Evolutionary conservation across 2,797 vertebrate species (phyloP).

Genomic region (Natrix natrix): DNA sequence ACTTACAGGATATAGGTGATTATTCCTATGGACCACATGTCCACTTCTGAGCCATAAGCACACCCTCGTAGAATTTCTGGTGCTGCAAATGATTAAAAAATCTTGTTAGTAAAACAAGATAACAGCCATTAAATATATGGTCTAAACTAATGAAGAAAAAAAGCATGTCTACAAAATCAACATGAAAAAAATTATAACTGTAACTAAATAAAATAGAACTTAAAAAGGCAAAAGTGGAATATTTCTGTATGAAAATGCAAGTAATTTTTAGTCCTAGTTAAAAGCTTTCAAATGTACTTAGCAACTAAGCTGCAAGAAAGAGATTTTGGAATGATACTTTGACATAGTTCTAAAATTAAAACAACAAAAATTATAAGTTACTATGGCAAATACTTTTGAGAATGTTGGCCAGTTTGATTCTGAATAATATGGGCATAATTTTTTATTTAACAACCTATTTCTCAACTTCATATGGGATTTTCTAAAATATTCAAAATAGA

Average conservation of each 20-base stretch:
- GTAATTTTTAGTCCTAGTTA: not conserved
- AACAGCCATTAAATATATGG: not conserved
- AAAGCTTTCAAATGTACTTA: not conserved
- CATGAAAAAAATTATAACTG: not conserved
- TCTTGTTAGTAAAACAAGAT: conserved; percentile 37
- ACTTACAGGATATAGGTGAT: conserved; percentile 91
- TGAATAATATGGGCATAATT: not conserved
- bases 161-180: rapidly evolving
- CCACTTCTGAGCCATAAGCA: conserved; percentile 86
- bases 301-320: not conserved
- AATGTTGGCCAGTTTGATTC: not conserved
- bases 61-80: conserved; percentile 85
- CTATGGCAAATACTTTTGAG: not conserved
- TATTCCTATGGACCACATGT: conserved; percentile 90
- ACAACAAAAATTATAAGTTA: not conserved
- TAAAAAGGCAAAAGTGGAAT: not conserved
- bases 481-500: not conserved
- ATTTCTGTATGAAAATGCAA: not conserved
- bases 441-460: not conserved
- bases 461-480: not conserved
- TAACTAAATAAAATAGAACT: not conserved
- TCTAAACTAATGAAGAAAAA: not conserved
- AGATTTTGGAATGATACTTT: not conserved
- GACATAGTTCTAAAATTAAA: not conserved
- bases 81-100: conserved; percentile 69